Percentiles rank a stretch among this genome's conserved stretches.
Evolutionary conservation across 2,888 invertebrate genomes (phyloP).

Genomic region (Amphipyra tragopoginis): DNA sequence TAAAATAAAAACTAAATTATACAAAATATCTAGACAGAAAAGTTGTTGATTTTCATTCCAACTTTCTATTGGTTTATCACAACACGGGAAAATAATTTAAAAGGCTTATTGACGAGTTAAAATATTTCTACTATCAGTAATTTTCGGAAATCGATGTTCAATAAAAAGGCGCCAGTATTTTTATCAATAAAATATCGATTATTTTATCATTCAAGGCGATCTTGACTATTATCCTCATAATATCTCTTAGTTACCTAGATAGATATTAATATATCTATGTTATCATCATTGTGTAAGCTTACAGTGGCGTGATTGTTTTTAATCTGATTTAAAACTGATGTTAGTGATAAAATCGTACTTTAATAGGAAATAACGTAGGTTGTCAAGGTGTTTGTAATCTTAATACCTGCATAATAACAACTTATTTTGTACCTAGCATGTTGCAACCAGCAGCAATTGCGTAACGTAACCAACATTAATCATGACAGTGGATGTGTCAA

Average conservation of each 20-base stretch:
- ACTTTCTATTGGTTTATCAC: constrained; percentile 18
- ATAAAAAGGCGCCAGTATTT: constrained; percentile 13
- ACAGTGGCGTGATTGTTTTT: constrained; percentile 51
- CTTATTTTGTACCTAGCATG: neutral
- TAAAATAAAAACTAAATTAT: neutral
- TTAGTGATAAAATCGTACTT: constrained; percentile 33
- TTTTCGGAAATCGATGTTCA: constrained; percentile 26
- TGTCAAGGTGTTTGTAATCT: constrained; percentile 19
- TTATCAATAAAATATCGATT: constrained; percentile 21
- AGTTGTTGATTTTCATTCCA: constrained; percentile 24
- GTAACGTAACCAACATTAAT: no score
- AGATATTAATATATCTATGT: constrained; percentile 33
- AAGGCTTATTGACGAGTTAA: constrained; percentile 23
- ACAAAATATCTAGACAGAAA: constrained; percentile 12
- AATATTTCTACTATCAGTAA: constrained; percentile 17
- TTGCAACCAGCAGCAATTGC: no score
- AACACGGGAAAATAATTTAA: constrained; percentile 25
- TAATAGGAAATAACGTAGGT: constrained; percentile 27
- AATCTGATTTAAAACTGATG: constrained; percentile 45
- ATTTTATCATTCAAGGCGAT: constrained; percentile 37
- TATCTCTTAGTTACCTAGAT: constrained; percentile 38
- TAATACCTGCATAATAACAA: neutral
- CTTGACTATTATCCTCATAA: constrained; percentile 23
- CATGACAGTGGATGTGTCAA: no score
- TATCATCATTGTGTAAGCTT: constrained; percentile 43